phyloP scores from a whole-genome alignment of 2,888 invertebrate species.

The Cephus nigrinus region DNA sequence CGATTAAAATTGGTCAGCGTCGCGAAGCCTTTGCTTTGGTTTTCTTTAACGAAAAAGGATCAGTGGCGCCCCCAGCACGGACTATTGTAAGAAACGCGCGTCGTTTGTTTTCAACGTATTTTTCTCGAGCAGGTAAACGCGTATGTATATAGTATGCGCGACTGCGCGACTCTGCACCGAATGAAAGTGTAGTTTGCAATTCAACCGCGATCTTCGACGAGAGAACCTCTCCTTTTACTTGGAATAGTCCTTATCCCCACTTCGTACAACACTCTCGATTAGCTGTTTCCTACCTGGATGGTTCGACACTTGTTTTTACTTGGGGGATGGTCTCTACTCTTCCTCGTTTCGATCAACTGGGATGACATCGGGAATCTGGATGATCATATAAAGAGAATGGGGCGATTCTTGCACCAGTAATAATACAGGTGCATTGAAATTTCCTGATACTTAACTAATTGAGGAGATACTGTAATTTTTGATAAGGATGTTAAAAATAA shows the following conservation, averaged over 20 bases:
- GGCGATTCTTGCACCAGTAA: no score
- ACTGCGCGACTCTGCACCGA: background rate
- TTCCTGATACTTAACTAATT: no score
- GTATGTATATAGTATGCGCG: background rate
- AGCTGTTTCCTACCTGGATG: background rate
- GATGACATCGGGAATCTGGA: background rate
- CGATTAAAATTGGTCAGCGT: background rate
- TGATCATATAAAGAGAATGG: no score
- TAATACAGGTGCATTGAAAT: no score
- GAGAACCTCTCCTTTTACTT: background rate
- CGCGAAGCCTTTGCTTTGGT: background rate
- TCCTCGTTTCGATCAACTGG: background rate
- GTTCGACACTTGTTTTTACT: background rate
- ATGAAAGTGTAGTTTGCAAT: background rate
- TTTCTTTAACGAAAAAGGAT: background rate
- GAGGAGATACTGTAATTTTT: no score
- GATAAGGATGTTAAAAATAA: no score
- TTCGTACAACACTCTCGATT: background rate
- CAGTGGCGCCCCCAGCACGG: background rate
- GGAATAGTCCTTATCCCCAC: background rate
- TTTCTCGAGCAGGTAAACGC: background rate
- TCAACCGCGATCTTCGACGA: background rate
- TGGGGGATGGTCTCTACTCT: background rate
- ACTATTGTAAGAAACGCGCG: background rate
- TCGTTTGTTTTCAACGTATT: background rate